These are phyloP conservation scores for Cephalopterus ornatus DNA, from an alignment of 2,113 vertebrate species.

Conservation along the genomic window DNA sequence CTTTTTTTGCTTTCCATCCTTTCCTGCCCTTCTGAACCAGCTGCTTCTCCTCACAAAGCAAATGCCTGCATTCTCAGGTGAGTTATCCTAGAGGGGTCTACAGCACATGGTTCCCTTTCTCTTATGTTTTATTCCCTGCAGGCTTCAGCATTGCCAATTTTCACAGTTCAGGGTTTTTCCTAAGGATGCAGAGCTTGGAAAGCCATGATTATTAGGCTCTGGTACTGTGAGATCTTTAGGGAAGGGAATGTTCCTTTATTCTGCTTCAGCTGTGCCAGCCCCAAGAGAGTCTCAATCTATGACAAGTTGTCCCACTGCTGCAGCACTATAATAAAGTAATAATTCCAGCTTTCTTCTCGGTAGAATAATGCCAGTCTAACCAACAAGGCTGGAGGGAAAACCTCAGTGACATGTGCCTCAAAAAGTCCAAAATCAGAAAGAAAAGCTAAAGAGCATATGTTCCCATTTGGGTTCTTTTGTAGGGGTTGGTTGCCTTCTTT, in stretches of 20 bases:
- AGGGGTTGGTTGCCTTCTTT: background rate
- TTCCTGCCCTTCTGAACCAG: background rate
- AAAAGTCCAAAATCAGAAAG: background rate
- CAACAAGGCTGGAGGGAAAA: slow-evolving; percentile 3
- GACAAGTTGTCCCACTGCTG: slow-evolving; percentile 10
- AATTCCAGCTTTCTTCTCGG: background rate
- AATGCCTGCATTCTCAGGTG: background rate
- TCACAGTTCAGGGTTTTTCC: background rate
- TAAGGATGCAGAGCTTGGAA: background rate
- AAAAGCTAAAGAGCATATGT: background rate
- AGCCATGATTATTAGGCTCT: background rate
- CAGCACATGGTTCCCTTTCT: fast-evolving
- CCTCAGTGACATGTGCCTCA: background rate
- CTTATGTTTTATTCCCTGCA: background rate
- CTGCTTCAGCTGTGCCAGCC: slow-evolving; percentile 8
- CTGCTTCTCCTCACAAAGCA: background rate
- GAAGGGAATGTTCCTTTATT: background rate
- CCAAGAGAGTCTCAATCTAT: slow-evolving; percentile 8
- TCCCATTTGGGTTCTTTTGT: background rate
- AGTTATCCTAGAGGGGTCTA: background rate
- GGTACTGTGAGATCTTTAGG: background rate
- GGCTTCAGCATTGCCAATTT: background rate
- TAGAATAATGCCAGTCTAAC: background rate
- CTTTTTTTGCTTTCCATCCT: background rate
- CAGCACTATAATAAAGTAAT: slow-evolving; percentile 1